Evolutionary conservation across 2,113 vertebrate species (phyloP), one percentile per base, ranked within the genome.

Genomic region (Setophaga coronata): DNA sequence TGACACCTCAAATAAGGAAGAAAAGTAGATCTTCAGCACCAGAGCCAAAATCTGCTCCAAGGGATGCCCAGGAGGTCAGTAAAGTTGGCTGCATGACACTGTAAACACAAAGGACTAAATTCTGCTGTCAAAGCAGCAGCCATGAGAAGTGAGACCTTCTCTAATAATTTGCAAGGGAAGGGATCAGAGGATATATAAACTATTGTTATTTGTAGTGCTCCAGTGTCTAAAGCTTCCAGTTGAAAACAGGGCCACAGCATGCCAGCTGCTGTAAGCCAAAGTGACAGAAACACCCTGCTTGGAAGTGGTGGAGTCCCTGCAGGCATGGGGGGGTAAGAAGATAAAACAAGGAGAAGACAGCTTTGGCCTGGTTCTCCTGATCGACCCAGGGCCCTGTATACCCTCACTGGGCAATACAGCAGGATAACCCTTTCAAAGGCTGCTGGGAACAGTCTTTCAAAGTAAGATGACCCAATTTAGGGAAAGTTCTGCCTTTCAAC

Each of bases 81-180:
- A 71, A 84, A 96, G n/a, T 87, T 95, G 83, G 80, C 91, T 91
- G 58, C 0, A 0, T 71, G 78, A 94, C 62, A 71, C 47, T 64
- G 33, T 84, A 84, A 93, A 94, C 86, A 94, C 73, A 71, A 67
- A 87, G 38, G 60, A 89, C 89, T 95, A 78, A 89, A 74, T 91
- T 93, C 56, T 88, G 57, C 89, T 91, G 77, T 91, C 91, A 95
- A 89, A 84, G 84, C 84, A 94, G 62, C 79, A 95, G 61, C 77
- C 11, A 8, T 48, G 77, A 94, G 87, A 97, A 81, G 57, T 84
- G 51, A 60, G 69, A 67, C 58, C 36, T 71, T 60, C 81, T n/a
- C 45, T 67, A 71, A 74, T 93, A 78, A 71, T 40, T 40, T 89
- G 36, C 8, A 66, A 45, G 72, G 70, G 31, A 82, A 74, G 61